phyloP scores from a whole-genome alignment of 2,113 vertebrate genomes.

The Amphiprion ocellaris region DNA sequence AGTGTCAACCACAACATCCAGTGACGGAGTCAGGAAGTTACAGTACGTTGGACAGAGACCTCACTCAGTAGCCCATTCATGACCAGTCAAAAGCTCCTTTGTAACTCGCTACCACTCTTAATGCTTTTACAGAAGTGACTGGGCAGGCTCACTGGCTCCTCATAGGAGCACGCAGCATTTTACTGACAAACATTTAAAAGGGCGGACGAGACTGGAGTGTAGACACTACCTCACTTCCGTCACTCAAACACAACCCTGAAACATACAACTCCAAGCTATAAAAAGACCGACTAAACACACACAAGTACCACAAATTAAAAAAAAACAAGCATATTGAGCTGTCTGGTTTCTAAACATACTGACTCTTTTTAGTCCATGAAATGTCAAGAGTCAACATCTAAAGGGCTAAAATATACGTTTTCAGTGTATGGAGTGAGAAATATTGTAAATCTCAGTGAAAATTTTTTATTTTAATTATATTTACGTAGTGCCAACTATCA shows the following conservation, averaged over 20 bases:
- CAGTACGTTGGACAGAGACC: slow-evolving; percentile 9
- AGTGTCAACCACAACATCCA: slow-evolving; percentile 6
- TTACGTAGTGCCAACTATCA: too few species aligned
- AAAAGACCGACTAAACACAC: neutral
- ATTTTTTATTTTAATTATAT: too few species aligned
- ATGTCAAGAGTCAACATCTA: too few species aligned
- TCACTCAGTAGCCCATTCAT: slow-evolving; percentile 60
- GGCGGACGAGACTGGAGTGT: neutral
- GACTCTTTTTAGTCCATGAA: neutral
- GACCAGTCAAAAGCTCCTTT: slow-evolving; percentile 75
- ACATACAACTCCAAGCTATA: neutral
- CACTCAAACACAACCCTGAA: slow-evolving; percentile 34
- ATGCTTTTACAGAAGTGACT: slow-evolving; percentile 23
- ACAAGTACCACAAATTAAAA: neutral
- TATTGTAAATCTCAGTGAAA: neutral
- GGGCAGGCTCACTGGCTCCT: neutral
- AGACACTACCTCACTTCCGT: slow-evolving; percentile 40
- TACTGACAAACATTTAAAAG: slow-evolving; percentile 19
- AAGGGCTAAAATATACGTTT: too few species aligned
- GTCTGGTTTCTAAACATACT: neutral
- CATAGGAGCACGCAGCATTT: slow-evolving; percentile 1
- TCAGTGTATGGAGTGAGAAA: neutral
- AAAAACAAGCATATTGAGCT: neutral
- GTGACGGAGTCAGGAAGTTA: slow-evolving; percentile 48
- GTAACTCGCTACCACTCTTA: slow-evolving; percentile 44